Percentiles rank a stretch among this genome's conserved stretches.
Evolutionary conservation across 1,140 invertebrate genomes (phyloP).

Genomic region (Dysdera silvatica): DNA sequence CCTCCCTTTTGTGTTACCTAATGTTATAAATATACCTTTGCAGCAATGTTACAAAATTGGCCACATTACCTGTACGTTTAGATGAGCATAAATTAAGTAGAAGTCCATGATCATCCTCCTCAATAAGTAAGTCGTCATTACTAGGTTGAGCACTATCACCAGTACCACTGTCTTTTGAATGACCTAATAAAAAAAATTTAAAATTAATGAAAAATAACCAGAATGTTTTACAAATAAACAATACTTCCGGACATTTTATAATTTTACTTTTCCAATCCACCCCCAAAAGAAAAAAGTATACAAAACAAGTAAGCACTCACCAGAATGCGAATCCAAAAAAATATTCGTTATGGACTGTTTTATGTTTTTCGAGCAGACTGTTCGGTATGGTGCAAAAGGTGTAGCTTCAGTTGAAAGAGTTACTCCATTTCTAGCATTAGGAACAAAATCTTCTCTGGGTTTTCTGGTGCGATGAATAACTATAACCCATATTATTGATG

Average conservation of each 20-base stretch:
- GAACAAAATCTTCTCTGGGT: constrained; percentile 34
- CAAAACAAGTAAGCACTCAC: constrained; percentile 5
- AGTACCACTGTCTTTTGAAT: constrained; percentile 53
- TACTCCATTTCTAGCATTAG: neutral
- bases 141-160: constrained; percentile 59
- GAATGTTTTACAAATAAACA: neutral
- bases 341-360: constrained; percentile 12
- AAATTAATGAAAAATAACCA: neutral
- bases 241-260: neutral
- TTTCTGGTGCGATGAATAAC: constrained; percentile 79
- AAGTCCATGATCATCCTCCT: constrained; percentile 2
- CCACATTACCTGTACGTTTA: too few species aligned
- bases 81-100: neutral
- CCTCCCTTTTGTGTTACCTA: too few species aligned
- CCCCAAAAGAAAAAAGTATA: neutral
- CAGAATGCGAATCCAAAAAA: constrained; percentile 26
- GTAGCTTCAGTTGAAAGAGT: constrained; percentile 9
- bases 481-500: constrained; percentile 82
- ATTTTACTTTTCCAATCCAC: neutral
- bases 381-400: constrained; percentile 1
- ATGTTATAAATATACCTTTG: too few species aligned
- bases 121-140: constrained; percentile 48
- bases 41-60: too few species aligned
- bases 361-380: neutral
- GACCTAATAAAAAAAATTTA: constrained; percentile 35